Evolutionary conservation across 2,797 vertebrate species (phyloP).

Genomic region (Calcarius lapponicus): DNA sequence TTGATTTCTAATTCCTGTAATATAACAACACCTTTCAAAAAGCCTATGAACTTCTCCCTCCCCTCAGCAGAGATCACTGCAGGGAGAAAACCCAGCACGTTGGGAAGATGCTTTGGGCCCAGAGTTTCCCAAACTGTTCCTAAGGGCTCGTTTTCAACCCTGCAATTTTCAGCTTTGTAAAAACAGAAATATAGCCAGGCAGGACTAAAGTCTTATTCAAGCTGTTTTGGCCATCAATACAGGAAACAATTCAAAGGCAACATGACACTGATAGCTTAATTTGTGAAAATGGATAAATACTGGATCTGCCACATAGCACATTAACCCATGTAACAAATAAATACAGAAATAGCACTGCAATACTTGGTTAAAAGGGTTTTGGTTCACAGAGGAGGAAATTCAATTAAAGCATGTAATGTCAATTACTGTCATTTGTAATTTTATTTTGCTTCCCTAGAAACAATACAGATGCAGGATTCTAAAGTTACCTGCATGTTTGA

Average conservation of each 20-base stretch:
- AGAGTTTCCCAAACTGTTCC: constrained; percentile 9
- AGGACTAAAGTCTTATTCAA: constrained; percentile 46
- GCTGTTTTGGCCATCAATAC: constrained; percentile 45
- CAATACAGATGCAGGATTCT: constrained; percentile 79
- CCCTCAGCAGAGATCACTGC: background rate
- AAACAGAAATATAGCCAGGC: constrained; percentile 44
- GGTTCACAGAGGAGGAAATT: constrained; percentile 81
- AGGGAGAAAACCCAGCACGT: background rate
- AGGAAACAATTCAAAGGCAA: constrained; percentile 69
- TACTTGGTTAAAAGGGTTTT: constrained; percentile 81
- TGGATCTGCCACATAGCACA: constrained; percentile 71
- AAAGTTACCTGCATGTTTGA: constrained; percentile 82
- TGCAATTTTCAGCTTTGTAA: constrained; percentile 41
- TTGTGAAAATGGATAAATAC: constrained; percentile 75
- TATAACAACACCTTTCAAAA: background rate
- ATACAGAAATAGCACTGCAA: constrained; percentile 79
- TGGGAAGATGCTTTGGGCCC: background rate
- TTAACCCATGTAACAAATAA: constrained; percentile 76
- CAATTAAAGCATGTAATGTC: constrained; percentile 82
- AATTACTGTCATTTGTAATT: constrained; percentile 85
- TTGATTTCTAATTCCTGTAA: background rate
- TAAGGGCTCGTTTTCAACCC: constrained; percentile 12
- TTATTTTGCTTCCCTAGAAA: constrained; percentile 76
- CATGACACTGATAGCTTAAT: constrained; percentile 71
- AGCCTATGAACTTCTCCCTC: background rate